Conservation (phyloP, 1,140 invertebrate genomes). For the Sinella curviseta region DNA sequence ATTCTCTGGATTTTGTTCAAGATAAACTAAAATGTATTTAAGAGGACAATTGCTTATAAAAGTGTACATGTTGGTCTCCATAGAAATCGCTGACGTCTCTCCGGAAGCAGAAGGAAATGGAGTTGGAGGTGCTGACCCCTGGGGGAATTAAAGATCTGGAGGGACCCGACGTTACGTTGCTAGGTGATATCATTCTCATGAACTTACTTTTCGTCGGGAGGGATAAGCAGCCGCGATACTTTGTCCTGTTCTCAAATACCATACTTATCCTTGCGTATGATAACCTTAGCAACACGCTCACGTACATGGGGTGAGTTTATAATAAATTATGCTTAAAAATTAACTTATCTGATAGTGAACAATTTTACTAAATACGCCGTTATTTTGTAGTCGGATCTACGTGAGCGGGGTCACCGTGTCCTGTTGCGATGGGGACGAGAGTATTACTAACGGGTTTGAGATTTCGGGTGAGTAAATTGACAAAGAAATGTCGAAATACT, state of each 20-base stretch:
- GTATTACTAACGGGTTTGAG: conserved; percentile 75
- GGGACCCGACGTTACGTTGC: conserved; percentile 74
- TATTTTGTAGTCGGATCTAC: no score
- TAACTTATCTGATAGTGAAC: no score
- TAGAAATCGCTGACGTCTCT: conserved; percentile 80
- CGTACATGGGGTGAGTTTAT: conserved; percentile 83
- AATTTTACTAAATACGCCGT: no score
- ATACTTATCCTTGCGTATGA: conserved; percentile 82
- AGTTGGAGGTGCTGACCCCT: conserved; percentile 83
- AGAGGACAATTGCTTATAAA: background rate
- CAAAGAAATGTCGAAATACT: conserved; percentile 69
- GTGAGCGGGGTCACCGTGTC: conserved; percentile 54
- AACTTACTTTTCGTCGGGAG: conserved; percentile 73
- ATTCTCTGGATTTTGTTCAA: background rate
- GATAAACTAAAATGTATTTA: no score
- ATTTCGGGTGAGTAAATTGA: conserved; percentile 65
- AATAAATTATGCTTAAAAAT: no score
- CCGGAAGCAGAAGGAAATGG: conserved; percentile 92
- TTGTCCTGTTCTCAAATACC: conserved; percentile 85
- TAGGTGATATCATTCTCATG: conserved; percentile 80
- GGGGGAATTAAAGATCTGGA: conserved; percentile 92
- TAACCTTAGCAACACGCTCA: conserved; percentile 87
- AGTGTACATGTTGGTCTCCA: background rate
- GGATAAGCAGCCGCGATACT: conserved; percentile 82
- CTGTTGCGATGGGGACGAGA: conserved; percentile 69